Conservation (phyloP, 2,113 vertebrate species). For the Pterocles orientalis region DNA sequence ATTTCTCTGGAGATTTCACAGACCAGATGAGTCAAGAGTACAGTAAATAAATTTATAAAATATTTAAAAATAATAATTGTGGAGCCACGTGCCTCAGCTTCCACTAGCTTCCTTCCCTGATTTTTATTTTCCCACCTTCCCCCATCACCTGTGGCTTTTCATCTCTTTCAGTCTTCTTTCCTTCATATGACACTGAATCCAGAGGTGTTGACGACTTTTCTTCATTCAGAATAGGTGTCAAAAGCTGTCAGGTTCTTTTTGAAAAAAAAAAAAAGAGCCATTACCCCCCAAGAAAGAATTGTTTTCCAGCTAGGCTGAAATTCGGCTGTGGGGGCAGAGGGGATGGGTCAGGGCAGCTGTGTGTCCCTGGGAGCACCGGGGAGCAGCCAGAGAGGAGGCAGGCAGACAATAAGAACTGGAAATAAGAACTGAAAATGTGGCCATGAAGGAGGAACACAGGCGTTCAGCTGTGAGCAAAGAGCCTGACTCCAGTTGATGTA, state of each 20-base stretch:
- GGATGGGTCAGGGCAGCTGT: neutral
- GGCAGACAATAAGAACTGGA: neutral
- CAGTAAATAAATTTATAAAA: neutral
- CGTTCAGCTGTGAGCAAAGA: neutral
- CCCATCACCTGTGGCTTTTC: neutral
- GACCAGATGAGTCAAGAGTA: neutral
- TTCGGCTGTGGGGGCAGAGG: neutral
- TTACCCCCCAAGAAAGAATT: neutral
- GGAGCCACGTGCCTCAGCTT: neutral
- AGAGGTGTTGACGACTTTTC: neutral
- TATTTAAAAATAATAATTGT: neutral
- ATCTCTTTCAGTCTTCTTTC: neutral
- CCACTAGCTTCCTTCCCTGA: neutral
- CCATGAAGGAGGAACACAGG: neutral
- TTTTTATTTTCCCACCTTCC: neutral
- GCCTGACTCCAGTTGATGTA: neutral
- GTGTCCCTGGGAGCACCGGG: neutral
- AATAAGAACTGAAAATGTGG: neutral
- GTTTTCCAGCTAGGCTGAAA: neutral
- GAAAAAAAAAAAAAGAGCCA: neutral
- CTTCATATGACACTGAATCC: neutral
- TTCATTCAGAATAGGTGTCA: neutral
- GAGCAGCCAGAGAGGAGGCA: neutral
- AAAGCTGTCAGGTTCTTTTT: neutral
- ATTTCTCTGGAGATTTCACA: conserved; percentile 25